A percentile compares a stretch with the other conserved stretches of the same genome.
Conservation (phyloP, 2,888 invertebrate genomes). For the Amphipyra tragopoginis region DNA sequence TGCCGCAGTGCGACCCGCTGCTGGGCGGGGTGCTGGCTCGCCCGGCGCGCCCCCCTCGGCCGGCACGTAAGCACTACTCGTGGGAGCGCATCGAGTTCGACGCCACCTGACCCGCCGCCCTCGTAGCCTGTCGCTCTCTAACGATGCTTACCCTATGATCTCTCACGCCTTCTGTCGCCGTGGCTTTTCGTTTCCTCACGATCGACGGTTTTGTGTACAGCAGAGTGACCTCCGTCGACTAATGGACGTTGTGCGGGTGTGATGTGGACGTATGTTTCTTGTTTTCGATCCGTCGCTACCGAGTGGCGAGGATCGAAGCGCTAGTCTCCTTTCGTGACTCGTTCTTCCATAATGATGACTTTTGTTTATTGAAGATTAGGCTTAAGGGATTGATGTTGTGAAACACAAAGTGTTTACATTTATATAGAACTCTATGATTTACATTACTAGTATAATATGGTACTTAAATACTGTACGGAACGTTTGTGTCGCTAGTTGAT, state of each 20-base stretch:
- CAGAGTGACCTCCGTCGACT: constrained; percentile 26
- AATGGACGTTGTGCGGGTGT: constrained; percentile 31
- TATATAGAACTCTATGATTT: constrained; percentile 68
- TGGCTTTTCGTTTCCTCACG: constrained; percentile 17
- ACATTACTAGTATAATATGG: constrained; percentile 66
- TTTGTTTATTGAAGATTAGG: constrained; percentile 68
- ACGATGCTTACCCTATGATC: constrained; percentile 67
- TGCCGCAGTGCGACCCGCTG: constrained; percentile 92
- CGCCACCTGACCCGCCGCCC: constrained; percentile 86
- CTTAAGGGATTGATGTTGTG: constrained; percentile 65
- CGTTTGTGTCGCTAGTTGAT: constrained; percentile 85
- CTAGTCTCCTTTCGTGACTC: constrained; percentile 81
- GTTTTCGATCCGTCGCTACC: constrained; percentile 62
- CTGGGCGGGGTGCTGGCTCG: constrained; percentile 91
- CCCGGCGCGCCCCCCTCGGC: constrained; percentile 91
- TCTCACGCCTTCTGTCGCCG: constrained; percentile 52
- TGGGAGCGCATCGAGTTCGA: constrained; percentile 95
- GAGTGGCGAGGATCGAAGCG: constrained; percentile 68
- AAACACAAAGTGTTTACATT: constrained; percentile 83
- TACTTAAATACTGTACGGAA: constrained; percentile 84
- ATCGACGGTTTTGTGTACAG: constrained; percentile 22
- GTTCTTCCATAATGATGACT: constrained; percentile 80
- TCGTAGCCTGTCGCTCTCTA: constrained; percentile 50
- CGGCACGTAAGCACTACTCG: constrained; percentile 91
- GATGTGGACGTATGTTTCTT: constrained; percentile 27